Percentiles rank a stretch among this genome's conserved stretches.
Evolutionary conservation across 2,888 invertebrate genomes (phyloP).

Genomic region (Aporophyla lueneburgensis): DNA sequence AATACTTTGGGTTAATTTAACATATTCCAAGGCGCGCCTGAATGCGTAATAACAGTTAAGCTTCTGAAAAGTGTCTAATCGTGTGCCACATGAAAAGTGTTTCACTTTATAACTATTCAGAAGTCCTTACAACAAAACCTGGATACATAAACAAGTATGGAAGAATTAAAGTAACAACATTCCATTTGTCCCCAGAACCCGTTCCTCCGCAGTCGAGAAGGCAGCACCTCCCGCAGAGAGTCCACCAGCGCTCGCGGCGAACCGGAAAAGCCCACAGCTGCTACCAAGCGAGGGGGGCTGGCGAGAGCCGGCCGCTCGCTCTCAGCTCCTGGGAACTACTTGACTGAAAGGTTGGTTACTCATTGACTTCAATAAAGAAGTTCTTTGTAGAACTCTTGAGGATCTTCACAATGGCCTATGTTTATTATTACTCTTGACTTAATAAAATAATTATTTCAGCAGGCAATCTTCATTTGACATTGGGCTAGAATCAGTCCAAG

Average conservation of each 20-base stretch:
- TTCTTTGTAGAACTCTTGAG: neutral
- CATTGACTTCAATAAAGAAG: neutral
- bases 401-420: neutral
- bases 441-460: slow-evolving; percentile 50
- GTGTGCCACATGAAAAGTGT: neutral
- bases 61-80: neutral
- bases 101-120: neutral
- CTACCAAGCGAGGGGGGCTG: slow-evolving; percentile 70
- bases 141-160: neutral
- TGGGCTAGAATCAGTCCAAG: slow-evolving; percentile 84
- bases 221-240: slow-evolving; percentile 82
- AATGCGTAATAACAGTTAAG: neutral
- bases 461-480: slow-evolving; percentile 87
- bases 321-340: slow-evolving; percentile 86
- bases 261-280: slow-evolving; percentile 56
- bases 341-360: slow-evolving; percentile 79
- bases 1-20: neutral
- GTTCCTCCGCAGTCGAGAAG: slow-evolving; percentile 86
- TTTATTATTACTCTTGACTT: neutral
- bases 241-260: slow-evolving; percentile 67
- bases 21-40: neutral
- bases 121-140: neutral
- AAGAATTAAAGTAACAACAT: neutral
- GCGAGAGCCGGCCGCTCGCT: slow-evolving; percentile 84
- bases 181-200: slow-evolving; percentile 79